These are phyloP conservation scores for Jordanella pulchra DNA, from an alignment of 2,797 vertebrate genomes.

Conservation along the genomic window DNA sequence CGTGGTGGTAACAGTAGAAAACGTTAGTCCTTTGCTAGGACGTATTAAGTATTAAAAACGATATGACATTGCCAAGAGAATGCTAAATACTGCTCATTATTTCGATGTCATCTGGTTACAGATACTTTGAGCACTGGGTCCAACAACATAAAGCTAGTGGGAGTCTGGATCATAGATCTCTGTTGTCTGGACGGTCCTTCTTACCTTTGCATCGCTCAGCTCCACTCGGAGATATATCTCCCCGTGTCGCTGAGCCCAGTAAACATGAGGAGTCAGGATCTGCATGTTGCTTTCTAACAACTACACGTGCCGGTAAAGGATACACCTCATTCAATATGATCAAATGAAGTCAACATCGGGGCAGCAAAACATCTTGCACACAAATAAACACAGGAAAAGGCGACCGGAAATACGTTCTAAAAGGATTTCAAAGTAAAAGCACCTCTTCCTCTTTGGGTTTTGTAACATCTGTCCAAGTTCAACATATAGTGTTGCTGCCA, in stretches of 20 bases:
- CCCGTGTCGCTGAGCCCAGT: conserved; percentile 94
- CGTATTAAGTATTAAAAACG: background rate
- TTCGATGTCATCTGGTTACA: background rate
- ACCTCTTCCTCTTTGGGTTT: too few relatives aligned
- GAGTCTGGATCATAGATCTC: too few relatives aligned
- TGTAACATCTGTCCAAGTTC: background rate
- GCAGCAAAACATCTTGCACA: background rate
- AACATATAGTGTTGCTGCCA: background rate
- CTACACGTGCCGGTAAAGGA: background rate
- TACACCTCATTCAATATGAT: background rate
- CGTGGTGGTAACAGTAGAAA: background rate
- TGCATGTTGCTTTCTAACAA: conserved; percentile 49
- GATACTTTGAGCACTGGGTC: background rate
- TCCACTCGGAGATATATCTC: conserved; percentile 93
- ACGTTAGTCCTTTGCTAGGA: background rate
- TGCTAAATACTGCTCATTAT: background rate
- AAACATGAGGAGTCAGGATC: conserved; percentile 91
- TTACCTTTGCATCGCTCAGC: conserved; percentile 92
- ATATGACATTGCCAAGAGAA: background rate
- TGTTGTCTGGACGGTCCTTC: conserved; percentile 11
- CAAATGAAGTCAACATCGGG: background rate
- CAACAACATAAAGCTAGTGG: background rate
- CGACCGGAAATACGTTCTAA: conserved; percentile 38
- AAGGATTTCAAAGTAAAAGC: conserved; percentile 49
- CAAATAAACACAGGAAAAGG: background rate